Base-by-base conservation (phyloP, 2,888 invertebrate species). In the Bombyx huttoni region DNA sequence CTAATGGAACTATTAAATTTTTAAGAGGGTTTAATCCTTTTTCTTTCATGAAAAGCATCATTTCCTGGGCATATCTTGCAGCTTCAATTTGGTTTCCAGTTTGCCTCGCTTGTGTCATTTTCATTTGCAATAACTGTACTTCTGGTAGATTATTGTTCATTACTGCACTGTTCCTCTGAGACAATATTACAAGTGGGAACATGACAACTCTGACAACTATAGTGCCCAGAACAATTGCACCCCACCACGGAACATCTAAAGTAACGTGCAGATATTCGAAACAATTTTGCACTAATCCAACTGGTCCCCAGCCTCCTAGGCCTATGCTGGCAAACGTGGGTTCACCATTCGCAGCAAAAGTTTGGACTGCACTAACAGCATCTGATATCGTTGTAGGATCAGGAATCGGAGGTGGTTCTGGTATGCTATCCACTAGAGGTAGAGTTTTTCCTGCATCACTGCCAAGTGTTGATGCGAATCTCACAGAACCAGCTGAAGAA, bases 161-260 rank as follows among this genome's bases (percentile, higher is more conserved):
- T 60, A 91, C 90, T 0, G 95, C 94, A 0, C 93, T 90, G 78
- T 95, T 95, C 62, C 92, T 91, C 81, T 98, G 98, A 0, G 95
- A 87, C 65, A 93, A 78, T 51, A 99, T 90, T 0, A 98, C 94
- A 52, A 98, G 76, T 0, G 98, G 98, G 64, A 98, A 96, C 74
- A 98, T 89, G 0, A 91, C 61, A 0, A 92, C 68, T 65, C 98
- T 91, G 0, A 98, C 91, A 35, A 91, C 77, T 1, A 95, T 54
- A 0, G 98, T 98, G n/a, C 94, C 94, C 52, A 94, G 81, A 3
- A 93, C 89, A 63, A 98, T 97, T 10, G 95, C 89, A 46, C 90
- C 92, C 97, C 98, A 99, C 99, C 99, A 99, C 0, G 98, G 98
- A 10, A 98, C 59, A 62, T 94, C 96, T 10, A 91, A 78, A 0